Evolutionary conservation across 2,888 invertebrate genomes (phyloP).

Genomic region (Himalopsyche anomala): DNA sequence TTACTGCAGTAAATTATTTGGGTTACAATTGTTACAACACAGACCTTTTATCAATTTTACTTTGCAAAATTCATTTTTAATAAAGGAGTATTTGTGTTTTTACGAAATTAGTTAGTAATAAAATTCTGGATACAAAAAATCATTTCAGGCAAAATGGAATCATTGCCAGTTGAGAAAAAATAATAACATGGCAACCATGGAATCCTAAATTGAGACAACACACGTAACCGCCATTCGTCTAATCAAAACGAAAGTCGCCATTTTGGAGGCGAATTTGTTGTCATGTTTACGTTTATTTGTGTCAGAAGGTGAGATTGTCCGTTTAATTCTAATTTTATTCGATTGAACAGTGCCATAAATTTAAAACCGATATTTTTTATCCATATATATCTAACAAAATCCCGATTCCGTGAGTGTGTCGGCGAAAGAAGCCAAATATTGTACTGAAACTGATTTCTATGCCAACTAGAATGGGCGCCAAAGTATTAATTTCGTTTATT

Average conservation of each 20-base stretch:
- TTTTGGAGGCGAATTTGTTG: constrained; percentile 77
- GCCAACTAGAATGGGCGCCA: constrained; percentile 61
- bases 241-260: constrained; percentile 69
- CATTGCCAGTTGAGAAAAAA: background rate
- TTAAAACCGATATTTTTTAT: constrained; percentile 34
- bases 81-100: no score
- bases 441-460: constrained; percentile 56
- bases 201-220: constrained; percentile 44
- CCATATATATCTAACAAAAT: background rate
- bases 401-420: constrained; percentile 24
- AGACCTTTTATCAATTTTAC: no score
- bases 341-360: background rate
- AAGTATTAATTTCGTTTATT: constrained; percentile 57
- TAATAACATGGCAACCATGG: constrained; percentile 23
- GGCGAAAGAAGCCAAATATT: constrained; percentile 43
- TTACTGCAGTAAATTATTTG: no score
- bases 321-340: constrained; percentile 13
- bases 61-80: no score
- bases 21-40: no score
- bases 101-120: no score
- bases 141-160: background rate
- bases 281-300: constrained; percentile 76
- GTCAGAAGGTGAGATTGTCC: constrained; percentile 69
- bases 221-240: constrained; percentile 62
- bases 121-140: no score